Percentiles rank a stretch among this genome's conserved stretches.
Evolutionary conservation across 92 coral and sea anemone genomes (phyloP).

Genomic region (Plumapathes pennacea): DNA sequence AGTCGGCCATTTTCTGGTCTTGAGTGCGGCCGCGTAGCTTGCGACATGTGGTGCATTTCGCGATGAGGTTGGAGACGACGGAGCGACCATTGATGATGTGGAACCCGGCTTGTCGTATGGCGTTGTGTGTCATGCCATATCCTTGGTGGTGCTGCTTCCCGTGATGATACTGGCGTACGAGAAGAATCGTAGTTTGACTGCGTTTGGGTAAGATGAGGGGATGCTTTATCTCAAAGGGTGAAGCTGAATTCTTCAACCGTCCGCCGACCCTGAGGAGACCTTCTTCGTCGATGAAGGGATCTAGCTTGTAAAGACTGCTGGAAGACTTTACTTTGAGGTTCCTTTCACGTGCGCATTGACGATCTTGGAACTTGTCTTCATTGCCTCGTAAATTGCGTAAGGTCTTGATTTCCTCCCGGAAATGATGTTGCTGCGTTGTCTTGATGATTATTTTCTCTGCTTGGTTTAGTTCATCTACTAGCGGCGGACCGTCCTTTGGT

Average conservation of each 20-base stretch:
- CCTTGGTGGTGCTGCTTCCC: constrained; percentile 44
- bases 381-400: too few relatives aligned
- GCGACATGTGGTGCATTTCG: constrained; percentile 26
- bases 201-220: constrained; percentile 13
- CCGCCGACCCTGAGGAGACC: constrained; percentile 31
- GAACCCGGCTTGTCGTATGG: constrained; percentile 24
- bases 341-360: background rate
- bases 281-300: constrained; percentile 20
- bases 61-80: constrained; percentile 7
- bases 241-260: constrained; percentile 5
- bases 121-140: constrained; percentile 24
- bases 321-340: constrained; percentile 3
- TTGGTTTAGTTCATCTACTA: too few relatives aligned
- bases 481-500: too few relatives aligned
- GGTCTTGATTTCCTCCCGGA: too few relatives aligned
- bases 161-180: constrained; percentile 21
- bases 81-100: constrained; percentile 27
- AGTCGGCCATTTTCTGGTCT: constrained; percentile 24
- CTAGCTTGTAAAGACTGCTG: constrained; percentile 20
- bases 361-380: too few relatives aligned
- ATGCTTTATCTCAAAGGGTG: constrained; percentile 14
- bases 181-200: constrained; percentile 7
- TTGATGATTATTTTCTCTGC: too few relatives aligned
- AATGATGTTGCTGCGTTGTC: too few relatives aligned
- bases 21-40: constrained; percentile 7